phyloP scores from a whole-genome alignment of 1,140 invertebrate species.

The Copidosoma floridanum region DNA sequence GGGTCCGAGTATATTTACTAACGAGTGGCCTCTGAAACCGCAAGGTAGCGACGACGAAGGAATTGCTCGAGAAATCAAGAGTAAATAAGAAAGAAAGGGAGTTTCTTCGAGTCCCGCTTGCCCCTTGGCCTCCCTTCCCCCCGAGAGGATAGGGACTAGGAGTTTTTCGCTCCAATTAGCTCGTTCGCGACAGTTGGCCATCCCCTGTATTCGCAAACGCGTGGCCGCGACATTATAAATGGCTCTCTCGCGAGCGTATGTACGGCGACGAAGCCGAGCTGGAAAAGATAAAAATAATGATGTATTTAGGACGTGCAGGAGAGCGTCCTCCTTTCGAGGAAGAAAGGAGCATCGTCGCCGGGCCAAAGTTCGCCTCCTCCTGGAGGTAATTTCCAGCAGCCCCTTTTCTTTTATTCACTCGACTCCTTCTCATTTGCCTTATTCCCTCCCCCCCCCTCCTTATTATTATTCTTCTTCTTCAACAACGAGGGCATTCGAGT shows the following conservation, averaged over 20 bases:
- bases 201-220: not conserved
- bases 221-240: too few species aligned
- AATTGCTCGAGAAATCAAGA: constrained; percentile 19
- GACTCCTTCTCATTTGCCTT: not conserved
- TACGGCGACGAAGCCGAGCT: constrained; percentile 1
- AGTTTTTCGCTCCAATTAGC: constrained; percentile 43
- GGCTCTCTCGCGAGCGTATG: not conserved
- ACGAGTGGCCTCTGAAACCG: constrained; percentile 32
- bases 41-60: constrained; percentile 24
- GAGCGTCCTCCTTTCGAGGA: too few species aligned
- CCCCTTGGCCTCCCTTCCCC: constrained; percentile 7
- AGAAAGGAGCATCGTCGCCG: too few species aligned
- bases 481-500: too few species aligned
- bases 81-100: not conserved
- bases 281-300: too few species aligned
- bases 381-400: not conserved
- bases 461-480: too few species aligned
- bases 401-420: not conserved
- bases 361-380: not conserved
- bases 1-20: constrained; percentile 36
- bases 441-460: not conserved
- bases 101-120: constrained; percentile 23
- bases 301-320: too few species aligned
- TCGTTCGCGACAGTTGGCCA: constrained; percentile 34
- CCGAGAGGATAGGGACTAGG: constrained; percentile 32